Base-by-base conservation (phyloP, 1,140 invertebrate species). In the Drosophila insularis region DNA sequence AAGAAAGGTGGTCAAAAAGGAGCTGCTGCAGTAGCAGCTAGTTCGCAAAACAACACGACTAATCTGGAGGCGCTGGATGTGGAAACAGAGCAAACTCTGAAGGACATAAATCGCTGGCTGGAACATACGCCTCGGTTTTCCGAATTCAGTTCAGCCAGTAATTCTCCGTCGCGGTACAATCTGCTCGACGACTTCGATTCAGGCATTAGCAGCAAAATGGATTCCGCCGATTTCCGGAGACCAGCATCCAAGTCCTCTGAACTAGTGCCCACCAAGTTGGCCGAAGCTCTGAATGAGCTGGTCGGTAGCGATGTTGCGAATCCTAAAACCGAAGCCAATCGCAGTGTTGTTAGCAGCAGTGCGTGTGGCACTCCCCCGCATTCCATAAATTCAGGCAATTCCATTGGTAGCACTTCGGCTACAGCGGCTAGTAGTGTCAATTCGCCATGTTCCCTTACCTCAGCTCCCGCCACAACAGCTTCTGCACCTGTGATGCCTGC, bases 81-180 rank as follows among this genome's bases (percentile, higher is more conserved):
- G 74, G 95, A 95, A 3, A 96, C 95, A 0, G 96, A 97, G 91
- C 96, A 97, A 93, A 96, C 96, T 19, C 92, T 97, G 4, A 96
- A 97, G 94, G 96, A 97, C 89, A 97, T 97, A 21, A 97, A 96
- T 81, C 96, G 97, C 85, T 97, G 96, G 96, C 92, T 98, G 50
- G 96, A 97, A 87, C 96, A 97, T 75, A 95, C 96, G 2, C 96
- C 96, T 0, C 94, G 94, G 69, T 94, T 95, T 59, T 94, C 95
- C 0, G 95, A 95, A 80, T 96, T 95, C 70, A 95, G 95, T 66
- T 96, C 95, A 1, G 94, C 94, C 6, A 95, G 94, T 74, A 96
- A 95, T 91, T 96, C 96, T 1, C 95, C 96, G 5, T 93, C 93
- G 1, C 93, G 93, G 40, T 92, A 92, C 56, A 92, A 92, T 69